These are phyloP conservation scores for Helarctos malayanus DNA, from an alignment of 2,797 vertebrate genomes.

Conservation along the genomic window DNA sequence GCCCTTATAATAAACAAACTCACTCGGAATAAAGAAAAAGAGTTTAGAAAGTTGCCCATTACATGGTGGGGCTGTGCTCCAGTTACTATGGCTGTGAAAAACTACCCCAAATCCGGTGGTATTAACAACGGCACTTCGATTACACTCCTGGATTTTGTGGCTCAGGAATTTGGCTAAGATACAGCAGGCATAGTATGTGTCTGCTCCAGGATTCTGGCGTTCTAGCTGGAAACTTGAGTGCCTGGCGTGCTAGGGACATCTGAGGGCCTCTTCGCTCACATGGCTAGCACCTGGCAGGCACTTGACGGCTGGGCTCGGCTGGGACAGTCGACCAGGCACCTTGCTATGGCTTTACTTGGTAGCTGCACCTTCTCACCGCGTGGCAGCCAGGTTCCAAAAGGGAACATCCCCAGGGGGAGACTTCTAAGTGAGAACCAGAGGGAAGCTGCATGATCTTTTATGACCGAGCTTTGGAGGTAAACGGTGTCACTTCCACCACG, in stretches of 20 bases:
- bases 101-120: background rate
- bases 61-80: background rate
- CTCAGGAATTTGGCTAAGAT: background rate
- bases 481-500: background rate
- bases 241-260: background rate
- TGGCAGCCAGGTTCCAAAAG: background rate
- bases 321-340: background rate
- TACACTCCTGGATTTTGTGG: background rate
- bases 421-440: background rate
- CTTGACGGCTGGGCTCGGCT: background rate
- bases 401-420: background rate
- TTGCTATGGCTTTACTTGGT: background rate
- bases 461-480: background rate
- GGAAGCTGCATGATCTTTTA: background rate
- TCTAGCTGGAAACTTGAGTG: background rate
- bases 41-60: constrained; percentile 10
- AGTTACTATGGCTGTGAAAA: background rate
- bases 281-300: background rate
- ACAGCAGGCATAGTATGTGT: background rate
- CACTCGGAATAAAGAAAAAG: constrained; percentile 33
- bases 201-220: background rate
- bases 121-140: background rate
- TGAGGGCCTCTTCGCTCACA: background rate
- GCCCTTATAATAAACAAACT: constrained; percentile 17
- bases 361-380: too few species aligned